phyloP scores from a whole-genome alignment of 1,140 invertebrate species.

The Drosophila nikananu region DNA sequence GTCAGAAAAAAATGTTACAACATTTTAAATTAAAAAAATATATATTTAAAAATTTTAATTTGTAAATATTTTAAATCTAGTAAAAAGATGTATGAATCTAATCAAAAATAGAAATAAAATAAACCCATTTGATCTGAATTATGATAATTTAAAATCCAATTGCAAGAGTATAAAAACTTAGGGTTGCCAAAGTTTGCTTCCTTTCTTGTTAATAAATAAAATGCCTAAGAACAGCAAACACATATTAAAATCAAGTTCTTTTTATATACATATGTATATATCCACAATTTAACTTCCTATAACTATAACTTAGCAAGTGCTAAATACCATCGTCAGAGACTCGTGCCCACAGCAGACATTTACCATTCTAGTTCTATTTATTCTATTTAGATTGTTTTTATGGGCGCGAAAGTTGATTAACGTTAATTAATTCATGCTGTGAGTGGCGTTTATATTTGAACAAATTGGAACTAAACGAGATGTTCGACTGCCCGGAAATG shows the following conservation, averaged over 20 bases:
- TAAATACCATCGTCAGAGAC: slow-evolving; percentile 5
- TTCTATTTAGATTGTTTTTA: slow-evolving; percentile 61
- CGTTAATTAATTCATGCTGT: slow-evolving; percentile 81
- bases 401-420: slow-evolving; percentile 80
- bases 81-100: too few species aligned
- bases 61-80: too few species aligned
- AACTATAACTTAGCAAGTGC: background rate
- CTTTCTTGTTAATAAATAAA: background rate
- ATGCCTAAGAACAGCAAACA: background rate
- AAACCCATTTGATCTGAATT: too few species aligned
- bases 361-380: slow-evolving; percentile 23
- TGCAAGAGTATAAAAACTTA: background rate
- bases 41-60: too few species aligned
- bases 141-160: background rate
- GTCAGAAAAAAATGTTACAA: too few species aligned
- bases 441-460: slow-evolving; percentile 66
- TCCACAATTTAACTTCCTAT: background rate
- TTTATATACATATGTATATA: background rate
- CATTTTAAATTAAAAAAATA: too few species aligned
- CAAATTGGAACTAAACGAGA: slow-evolving; percentile 79
- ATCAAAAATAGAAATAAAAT: too few species aligned
- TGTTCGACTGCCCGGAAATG: slow-evolving; percentile 72
- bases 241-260: background rate
- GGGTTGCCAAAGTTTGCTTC: too few species aligned
- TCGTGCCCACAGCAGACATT: slow-evolving; percentile 21